phyloP scores from a whole-genome alignment of 2,113 vertebrate species.

The Gorsachius goisagi region DNA sequence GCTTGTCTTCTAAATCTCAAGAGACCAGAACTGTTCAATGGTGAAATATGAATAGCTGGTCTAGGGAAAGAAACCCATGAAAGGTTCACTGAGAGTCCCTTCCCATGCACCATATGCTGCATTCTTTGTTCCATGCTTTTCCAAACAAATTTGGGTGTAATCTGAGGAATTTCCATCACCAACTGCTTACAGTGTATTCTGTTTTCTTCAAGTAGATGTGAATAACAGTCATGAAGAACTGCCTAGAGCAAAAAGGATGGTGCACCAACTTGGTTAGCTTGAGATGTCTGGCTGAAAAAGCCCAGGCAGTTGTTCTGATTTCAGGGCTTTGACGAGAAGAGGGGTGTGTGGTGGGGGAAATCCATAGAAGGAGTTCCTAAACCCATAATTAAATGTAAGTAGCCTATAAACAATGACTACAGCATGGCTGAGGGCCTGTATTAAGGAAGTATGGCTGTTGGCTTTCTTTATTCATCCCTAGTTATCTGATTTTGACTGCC shows the following conservation, averaged over 20 bases:
- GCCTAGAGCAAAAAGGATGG: not conserved
- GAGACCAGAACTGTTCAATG: not conserved
- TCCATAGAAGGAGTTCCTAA: not conserved
- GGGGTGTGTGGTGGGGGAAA: not conserved
- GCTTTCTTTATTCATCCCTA: not conserved
- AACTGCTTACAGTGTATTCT: fast-evolving
- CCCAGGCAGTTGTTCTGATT: not conserved
- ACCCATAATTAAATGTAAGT: not conserved
- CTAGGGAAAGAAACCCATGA: not conserved
- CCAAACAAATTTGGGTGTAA: not conserved
- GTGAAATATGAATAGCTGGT: not conserved
- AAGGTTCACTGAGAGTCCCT: not conserved
- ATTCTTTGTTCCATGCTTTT: not conserved
- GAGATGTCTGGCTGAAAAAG: not conserved
- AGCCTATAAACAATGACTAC: not conserved
- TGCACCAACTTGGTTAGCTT: not conserved
- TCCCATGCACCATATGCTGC: not conserved
- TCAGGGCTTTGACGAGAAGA: not conserved
- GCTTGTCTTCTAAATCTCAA: not conserved
- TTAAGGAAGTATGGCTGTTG: not conserved
- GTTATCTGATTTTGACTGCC: not conserved
- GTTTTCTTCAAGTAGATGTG: not conserved
- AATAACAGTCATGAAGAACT: not conserved
- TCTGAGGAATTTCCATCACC: not conserved
- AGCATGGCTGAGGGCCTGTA: not conserved